Evolutionary conservation across 2,113 vertebrate species (phyloP), one percentile per base, ranked within the genome.

Genomic region (Todiramphus chloris): DNA sequence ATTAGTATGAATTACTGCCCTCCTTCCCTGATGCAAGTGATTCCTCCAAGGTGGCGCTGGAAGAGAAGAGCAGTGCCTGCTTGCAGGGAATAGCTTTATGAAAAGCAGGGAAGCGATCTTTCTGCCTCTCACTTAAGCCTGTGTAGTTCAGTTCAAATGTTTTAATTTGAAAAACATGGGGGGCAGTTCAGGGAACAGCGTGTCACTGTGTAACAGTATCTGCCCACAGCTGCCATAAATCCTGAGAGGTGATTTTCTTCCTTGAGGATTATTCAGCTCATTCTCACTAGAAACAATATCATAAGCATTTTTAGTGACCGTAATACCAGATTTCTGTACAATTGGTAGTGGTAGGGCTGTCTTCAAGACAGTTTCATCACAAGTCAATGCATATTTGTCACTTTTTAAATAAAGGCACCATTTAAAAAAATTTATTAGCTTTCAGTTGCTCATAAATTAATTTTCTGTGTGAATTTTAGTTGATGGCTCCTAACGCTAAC

Each of bases 181-280:
- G 80, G 28, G 43, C 35, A 78, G 4, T 81, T 94, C 73, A 87
- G 73, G 69, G 64, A 88, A 63, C 67, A 44, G 46, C 2, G 0
- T 89, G 73, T 64, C 73, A 44, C 86, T 68, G n/a, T 86, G 81
- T 84, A 89, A 84, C 56, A 56, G 51, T 74, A 88, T 96, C 79
- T 93, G 50, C 67, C 64, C 68, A 74, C 72, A 96, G 83, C 80
- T 95, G 86, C 83, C 44, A 15, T 94, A 85, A 92, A 89, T 92
- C 87, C 67, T 90, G 50, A 83, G 76, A 92, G 51, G 69, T 78
- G 75, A 46, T 90, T 93, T 80, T 86, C 88, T 93, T 83, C 41
- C 69, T 92, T 93, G 68, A 94, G 83, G 24, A 63, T 92, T 94
- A 74, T 90, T 86, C 87, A 76, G 43, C 89, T 82, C 58, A 15